Percentiles rank a stretch among this genome's conserved stretches.
These are phyloP conservation scores for Montipora cactus DNA, from an alignment of 64 coral and sea anemone species.

Conservation along the genomic window DNA sequence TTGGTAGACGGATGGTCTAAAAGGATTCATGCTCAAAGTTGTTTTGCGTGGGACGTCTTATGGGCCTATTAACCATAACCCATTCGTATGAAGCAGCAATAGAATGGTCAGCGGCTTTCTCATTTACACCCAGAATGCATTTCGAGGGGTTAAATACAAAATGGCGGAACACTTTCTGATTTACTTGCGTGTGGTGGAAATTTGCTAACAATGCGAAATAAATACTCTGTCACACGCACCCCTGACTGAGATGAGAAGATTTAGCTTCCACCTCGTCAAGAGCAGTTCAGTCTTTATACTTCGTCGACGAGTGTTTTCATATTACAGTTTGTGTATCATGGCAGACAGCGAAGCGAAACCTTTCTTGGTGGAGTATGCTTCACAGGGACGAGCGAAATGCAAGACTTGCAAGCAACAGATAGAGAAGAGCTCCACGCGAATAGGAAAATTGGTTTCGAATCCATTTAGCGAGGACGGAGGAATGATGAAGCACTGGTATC, in stretches of 20 bases:
- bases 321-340: slow-evolving; percentile 53
- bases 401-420: slow-evolving; percentile 97
- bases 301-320: neutral
- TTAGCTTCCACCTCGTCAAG: slow-evolving; percentile 9
- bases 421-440: slow-evolving; percentile 90
- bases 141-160: neutral
- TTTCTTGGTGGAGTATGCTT: slow-evolving; percentile 93
- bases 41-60: too few species aligned
- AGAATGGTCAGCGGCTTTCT: neutral
- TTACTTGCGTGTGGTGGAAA: neutral
- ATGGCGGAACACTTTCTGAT: neutral
- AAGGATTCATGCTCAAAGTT: too few species aligned
- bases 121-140: neutral
- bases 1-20: too few species aligned
- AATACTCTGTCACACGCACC: neutral
- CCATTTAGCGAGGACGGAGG: slow-evolving; percentile 97
- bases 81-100: neutral
- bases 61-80: too few species aligned
- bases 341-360: slow-evolving; percentile 51
- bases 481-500: slow-evolving; percentile 99
- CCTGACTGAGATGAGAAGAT: neutral
- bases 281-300: neutral
- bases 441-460: slow-evolving; percentile 91
- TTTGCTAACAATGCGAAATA: neutral
- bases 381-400: slow-evolving; percentile 95